Evolutionary conservation across 2,113 vertebrate genomes (phyloP).

Genomic region (Prietella phreatophila): DNA sequence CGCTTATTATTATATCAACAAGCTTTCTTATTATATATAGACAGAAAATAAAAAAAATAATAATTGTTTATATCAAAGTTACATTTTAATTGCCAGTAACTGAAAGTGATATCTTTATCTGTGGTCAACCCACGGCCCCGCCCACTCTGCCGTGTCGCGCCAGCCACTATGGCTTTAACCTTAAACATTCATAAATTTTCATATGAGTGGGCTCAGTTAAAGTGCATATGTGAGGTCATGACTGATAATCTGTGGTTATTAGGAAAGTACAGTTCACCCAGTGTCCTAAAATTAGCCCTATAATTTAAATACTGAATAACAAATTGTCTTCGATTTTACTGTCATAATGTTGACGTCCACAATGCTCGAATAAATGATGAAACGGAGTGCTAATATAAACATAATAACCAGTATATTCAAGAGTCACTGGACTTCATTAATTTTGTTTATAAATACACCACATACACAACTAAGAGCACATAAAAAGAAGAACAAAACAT

Average conservation of each 20-base stretch:
- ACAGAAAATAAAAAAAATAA: no score
- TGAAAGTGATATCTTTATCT: neutral
- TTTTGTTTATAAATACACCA: neutral
- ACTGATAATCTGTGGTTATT: neutral
- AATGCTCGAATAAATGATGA: neutral
- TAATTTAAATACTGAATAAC: neutral
- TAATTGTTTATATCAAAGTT: neutral
- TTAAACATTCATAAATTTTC: neutral
- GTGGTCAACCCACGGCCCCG: neutral
- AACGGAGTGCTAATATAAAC: neutral
- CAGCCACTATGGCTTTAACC: neutral
- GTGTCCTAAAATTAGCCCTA: neutral
- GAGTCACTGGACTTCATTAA: neutral
- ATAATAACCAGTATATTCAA: neutral
- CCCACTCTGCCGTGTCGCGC: neutral
- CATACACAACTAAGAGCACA: neutral
- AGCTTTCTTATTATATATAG: no score
- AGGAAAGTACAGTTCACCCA: neutral
- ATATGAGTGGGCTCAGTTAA: neutral
- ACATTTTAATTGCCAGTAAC: neutral
- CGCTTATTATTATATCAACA: no score
- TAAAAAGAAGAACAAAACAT: neutral
- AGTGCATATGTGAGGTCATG: neutral
- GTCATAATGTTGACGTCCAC: neutral
- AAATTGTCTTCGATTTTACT: neutral